Base-by-base conservation (phyloP, 2,113 vertebrate genomes). In the Gadus macrocephalus region DNA sequence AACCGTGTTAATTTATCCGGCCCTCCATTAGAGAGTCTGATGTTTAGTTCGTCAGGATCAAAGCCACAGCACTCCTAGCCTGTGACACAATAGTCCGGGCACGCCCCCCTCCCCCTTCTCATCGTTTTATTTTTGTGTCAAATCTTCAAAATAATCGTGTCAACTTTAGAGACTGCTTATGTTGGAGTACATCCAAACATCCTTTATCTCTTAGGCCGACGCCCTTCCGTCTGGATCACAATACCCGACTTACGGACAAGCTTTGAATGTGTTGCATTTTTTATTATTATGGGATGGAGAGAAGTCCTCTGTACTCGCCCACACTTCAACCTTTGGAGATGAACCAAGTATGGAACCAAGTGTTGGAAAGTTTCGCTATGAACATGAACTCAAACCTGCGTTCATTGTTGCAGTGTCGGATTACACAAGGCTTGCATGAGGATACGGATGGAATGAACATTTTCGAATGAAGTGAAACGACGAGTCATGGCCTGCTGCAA, bases 201-300 rank as follows among this genome's bases (percentile, higher is more conserved):
- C 31, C 31, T 35, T 35, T 35, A 35, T 35, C 31, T 35, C 12
- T 11, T 49, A 49, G 8, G 42, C 42, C 11, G 9, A 60, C 35
- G n/a, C 53, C 67, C 68, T 72, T 31, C 19, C 35, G 56, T 19
- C 66, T 55, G 67, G 65, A 77, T 64, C 65, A 77, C 28, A 74
- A 81, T 68, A 72, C 72, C 73, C 75, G 73, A 76, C 79, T 73
- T 74, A 53, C 67, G 80, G 80, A 79, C 63, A 67, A 63, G 74
- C 15, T 73, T 65, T 83, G 74, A 85, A 85, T 83, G 82, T 85
- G 68, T 38, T 78, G 72, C 62, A 35, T 35, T 69, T 12, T 61
- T 64, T 35, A 27, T 35, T 49, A 49, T 49, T 9, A 49, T 49
- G 17, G 64, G 63, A 69, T 42, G 27, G 55, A 75, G 60, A 75